A percentile compares a stretch with the other conserved stretches of the same genome.
Conservation (phyloP, 1,140 invertebrate species). For the Zelostemma sp. region DNA sequence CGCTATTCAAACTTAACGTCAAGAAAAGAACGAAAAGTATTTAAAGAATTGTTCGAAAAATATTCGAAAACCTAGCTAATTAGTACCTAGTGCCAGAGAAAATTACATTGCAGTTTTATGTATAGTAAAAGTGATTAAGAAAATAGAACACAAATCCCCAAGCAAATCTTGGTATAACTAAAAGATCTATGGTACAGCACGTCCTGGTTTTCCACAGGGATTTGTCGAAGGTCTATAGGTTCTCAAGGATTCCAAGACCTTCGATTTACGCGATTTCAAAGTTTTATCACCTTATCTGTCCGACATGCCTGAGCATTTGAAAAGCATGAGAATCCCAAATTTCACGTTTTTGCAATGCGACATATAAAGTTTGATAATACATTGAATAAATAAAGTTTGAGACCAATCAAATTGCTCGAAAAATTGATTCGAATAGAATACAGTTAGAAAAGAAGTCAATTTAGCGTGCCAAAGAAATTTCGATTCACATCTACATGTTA, state of each 20-base stretch:
- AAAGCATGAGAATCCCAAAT: conserved; percentile 15
- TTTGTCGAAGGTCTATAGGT: conserved; percentile 49
- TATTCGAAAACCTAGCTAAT: no score
- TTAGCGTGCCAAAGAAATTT: conserved; percentile 12
- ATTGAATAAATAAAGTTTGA: no score
- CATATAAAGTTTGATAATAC: no score
- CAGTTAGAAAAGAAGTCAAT: not conserved
- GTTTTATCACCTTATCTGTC: conserved; percentile 59
- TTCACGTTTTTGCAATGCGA: no score
- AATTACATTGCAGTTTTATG: no score
- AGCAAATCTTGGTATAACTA: conserved; percentile 42
- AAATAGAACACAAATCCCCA: conserved; percentile 33
- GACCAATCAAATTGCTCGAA: no score
- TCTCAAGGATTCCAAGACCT: conserved; percentile 38
- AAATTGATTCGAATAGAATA: not conserved
- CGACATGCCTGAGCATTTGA: conserved; percentile 28
- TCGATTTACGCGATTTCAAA: conserved; percentile 55
- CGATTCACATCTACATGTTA: conserved; percentile 17
- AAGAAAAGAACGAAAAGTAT: no score
- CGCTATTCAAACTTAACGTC: no score
- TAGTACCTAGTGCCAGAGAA: no score
- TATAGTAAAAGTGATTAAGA: no score
- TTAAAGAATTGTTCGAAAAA: no score
- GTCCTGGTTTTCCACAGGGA: conserved; percentile 38
- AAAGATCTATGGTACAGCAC: conserved; percentile 41